Evolutionary conservation across 2,888 invertebrate species (phyloP).

Genomic region (Tetragonula carbonaria): DNA sequence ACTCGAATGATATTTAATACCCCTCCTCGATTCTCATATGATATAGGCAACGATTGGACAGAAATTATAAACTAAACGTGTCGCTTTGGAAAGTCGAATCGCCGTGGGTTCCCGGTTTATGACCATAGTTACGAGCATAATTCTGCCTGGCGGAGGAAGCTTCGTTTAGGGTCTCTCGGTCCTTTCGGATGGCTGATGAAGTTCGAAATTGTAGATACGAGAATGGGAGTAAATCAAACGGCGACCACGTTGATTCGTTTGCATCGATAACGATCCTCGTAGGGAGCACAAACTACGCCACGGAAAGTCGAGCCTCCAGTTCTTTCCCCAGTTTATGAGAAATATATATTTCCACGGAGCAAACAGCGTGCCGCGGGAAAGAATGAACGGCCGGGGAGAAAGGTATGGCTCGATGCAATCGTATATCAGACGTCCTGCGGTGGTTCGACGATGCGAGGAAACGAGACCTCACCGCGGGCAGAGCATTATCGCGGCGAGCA

Average conservation of each 20-base stretch:
- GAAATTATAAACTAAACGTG: constrained; percentile 1
- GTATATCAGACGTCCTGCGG: constrained; percentile 49
- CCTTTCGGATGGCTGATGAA: constrained; percentile 15
- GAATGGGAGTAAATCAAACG: constrained; percentile 36
- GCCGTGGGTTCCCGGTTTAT: constrained; percentile 22
- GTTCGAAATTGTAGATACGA: constrained; percentile 25
- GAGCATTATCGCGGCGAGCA: constrained; percentile 58
- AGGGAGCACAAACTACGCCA: neutral
- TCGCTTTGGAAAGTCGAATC: constrained; percentile 28
- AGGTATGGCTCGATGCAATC: constrained; percentile 44
- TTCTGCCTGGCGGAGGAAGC: neutral
- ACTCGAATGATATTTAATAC: neutral
- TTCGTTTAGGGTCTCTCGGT: constrained; percentile 18
- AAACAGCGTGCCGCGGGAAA: constrained; percentile 35
- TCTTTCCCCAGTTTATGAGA: constrained; percentile 40
- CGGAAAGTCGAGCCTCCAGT: constrained; percentile 18
- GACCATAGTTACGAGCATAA: constrained; percentile 3
- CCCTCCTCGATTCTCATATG: neutral
- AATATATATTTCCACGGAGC: constrained; percentile 41
- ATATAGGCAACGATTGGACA: too few species aligned
- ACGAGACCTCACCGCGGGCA: constrained; percentile 55
- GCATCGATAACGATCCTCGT: constrained; percentile 38
- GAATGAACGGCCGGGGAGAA: constrained; percentile 40
- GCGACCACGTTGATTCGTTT: constrained; percentile 30
- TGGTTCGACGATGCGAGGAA: constrained; percentile 50